Percentiles rank a stretch among this genome's conserved stretches.
These are phyloP conservation scores for Elaphurus davidianus DNA, from an alignment of 2,113 vertebrate species.

Conservation along the genomic window DNA sequence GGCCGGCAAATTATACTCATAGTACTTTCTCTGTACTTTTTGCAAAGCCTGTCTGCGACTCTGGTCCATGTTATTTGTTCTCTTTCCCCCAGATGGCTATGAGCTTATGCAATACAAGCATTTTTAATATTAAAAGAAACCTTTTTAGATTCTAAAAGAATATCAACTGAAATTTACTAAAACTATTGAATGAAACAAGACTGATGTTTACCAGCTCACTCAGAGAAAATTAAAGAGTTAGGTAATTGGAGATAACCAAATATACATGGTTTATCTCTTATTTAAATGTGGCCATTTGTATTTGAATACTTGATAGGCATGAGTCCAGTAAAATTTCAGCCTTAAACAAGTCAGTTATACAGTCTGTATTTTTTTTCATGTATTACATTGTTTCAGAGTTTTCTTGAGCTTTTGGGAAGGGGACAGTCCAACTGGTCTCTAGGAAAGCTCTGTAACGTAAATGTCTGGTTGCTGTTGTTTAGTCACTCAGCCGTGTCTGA, in stretches of 20 bases:
- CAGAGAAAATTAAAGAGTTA: not conserved
- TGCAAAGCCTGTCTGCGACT: accelerated
- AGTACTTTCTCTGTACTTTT: not conserved
- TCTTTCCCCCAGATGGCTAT: not conserved
- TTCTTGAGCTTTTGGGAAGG: not conserved
- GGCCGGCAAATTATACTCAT: accelerated
- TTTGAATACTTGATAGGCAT: not conserved
- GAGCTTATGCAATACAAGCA: not conserved
- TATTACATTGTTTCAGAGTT: not conserved
- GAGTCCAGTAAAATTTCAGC: not conserved
- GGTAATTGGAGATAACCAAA: not conserved
- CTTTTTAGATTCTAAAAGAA: not conserved
- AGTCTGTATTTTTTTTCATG: not conserved
- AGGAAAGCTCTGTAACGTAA: not conserved
- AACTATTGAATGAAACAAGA: not conserved
- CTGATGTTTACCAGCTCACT: not conserved
- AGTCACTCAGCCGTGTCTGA: not conserved
- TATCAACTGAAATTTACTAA: not conserved
- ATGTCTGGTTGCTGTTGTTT: not conserved
- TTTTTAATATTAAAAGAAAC: not conserved
- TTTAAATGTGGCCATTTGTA: not conserved
- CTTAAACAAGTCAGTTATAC: not conserved
- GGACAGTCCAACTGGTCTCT: not conserved
- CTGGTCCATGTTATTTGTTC: not conserved
- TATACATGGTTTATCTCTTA: not conserved